phyloP scores from a whole-genome alignment of 2,113 vertebrate species.

The Xenopus tropicalis region DNA sequence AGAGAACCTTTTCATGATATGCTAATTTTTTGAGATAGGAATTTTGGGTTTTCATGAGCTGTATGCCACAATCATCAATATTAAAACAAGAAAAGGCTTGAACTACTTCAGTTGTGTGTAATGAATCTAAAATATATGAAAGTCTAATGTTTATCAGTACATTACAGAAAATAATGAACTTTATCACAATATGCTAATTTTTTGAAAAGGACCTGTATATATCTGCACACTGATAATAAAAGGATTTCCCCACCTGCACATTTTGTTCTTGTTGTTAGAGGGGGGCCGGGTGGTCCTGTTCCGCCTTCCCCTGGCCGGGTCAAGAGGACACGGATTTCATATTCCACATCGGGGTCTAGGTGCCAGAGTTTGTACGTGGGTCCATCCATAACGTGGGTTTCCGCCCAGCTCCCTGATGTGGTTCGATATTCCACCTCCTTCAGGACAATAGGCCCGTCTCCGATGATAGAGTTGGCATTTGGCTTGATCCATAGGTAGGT shows the following conservation, averaged over 20 bases:
- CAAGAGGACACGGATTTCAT: conserved; percentile 92
- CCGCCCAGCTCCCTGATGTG: conserved; percentile 90
- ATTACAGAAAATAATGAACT: too few relatives aligned
- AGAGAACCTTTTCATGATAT: too few relatives aligned
- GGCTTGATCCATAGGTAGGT: conserved; percentile 98
- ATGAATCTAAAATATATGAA: too few relatives aligned
- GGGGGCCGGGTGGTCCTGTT: conserved; percentile 87
- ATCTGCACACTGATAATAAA: background rate
- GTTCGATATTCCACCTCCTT: conserved; percentile 95
- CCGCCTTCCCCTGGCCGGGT: conserved; percentile 92
- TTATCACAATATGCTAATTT: too few relatives aligned
- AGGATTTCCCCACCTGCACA: conserved; percentile 79
- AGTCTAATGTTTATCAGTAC: too few relatives aligned
- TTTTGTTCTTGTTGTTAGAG: conserved; percentile 91
- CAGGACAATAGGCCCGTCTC: conserved; percentile 92
- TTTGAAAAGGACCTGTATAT: too few relatives aligned
- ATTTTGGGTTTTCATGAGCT: too few relatives aligned
- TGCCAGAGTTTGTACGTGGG: conserved; percentile 97
- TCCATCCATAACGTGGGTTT: conserved; percentile 90
- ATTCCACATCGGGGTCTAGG: conserved; percentile 93
- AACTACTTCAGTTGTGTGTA: too few relatives aligned
- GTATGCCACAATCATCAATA: too few relatives aligned
- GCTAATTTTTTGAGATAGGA: too few relatives aligned
- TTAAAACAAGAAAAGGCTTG: too few relatives aligned
- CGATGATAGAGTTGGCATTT: conserved; percentile 97